Evolutionary conservation across 92 coral and sea anemone genomes (phyloP), one percentile per base, ranked within the genome.

Genomic region (Micromussa lordhowensis): DNA sequence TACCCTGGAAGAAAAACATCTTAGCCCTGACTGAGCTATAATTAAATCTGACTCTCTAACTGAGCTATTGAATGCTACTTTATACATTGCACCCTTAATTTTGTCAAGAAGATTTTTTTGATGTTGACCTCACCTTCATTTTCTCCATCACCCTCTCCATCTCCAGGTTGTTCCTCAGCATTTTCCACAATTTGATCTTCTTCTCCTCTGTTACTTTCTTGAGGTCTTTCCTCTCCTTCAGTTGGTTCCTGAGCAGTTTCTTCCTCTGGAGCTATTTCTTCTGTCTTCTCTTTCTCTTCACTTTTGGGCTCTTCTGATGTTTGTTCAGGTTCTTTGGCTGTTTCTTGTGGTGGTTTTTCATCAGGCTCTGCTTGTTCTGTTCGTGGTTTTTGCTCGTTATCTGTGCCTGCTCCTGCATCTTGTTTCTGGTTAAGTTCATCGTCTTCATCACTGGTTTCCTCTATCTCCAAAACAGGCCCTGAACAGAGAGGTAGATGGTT

Each of bases 391-490:
- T 81, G 82, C 59, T 80, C 84, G 3, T 89, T 90, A 57, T 82
- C 86, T 22, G 76, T 35, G 2, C 44, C 85, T 86, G 80, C 79
- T 11, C 36, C 93, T 59, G 48, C 79, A 72, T 64, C 57, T 15
- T 75, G 36, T 18, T 86, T 80, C 29, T 21, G 71, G 18, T 77
- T 75, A 24, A 36, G 21, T 44, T 54, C 84, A 58, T 66, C 82
- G 61, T 64, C 94, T 68, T 90, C 94, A 29, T 86, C 92, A n/a
- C 88, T 86, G 34, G 95, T 88, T 86, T 96, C 98, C 85, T 97
- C 99, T 51, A 97, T 82, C 72, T 97, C 99, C 68, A 94, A 85
- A 31, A 97, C 96, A 78, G 99, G 98, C 99, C 99, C 99, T 97
- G 72, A 24, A 81, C 18, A 22, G 19, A 57, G 4, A n/a, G 3